These are phyloP conservation scores for Limosa lapponica DNA, from an alignment of 2,797 vertebrate genomes.

Conservation along the genomic window DNA sequence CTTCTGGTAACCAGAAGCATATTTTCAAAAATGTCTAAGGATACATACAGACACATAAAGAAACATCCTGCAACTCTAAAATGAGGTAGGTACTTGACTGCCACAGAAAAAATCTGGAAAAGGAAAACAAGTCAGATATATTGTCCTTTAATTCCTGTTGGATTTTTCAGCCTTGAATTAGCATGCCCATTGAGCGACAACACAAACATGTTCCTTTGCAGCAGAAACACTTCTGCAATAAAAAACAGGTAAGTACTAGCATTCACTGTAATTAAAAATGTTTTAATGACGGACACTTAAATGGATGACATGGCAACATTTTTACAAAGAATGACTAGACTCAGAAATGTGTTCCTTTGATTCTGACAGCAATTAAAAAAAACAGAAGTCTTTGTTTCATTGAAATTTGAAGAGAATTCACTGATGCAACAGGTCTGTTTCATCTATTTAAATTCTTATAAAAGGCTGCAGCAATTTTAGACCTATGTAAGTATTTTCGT, in stretches of 20 bases:
- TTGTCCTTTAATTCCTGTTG: not conserved
- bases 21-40: not conserved
- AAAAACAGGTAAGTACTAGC: not conserved
- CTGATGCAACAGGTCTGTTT: constrained; percentile 8
- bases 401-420: not conserved
- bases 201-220: not conserved
- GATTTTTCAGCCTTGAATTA: not conserved
- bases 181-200: not conserved
- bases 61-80: not conserved
- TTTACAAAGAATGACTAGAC: constrained; percentile 30
- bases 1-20: not conserved
- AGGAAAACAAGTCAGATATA: not conserved
- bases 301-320: constrained; percentile 44
- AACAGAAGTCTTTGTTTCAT: not conserved
- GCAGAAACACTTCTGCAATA: not conserved
- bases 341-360: constrained; percentile 24
- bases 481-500: not conserved
- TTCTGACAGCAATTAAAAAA: constrained; percentile 36
- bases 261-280: not conserved
- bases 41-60: not conserved
- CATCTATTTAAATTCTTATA: not conserved
- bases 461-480: not conserved
- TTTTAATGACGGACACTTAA: constrained; percentile 36
- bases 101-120: not conserved
- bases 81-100: not conserved